phyloP scores from a whole-genome alignment of 2,113 vertebrate genomes.

The Mobula birostris region DNA sequence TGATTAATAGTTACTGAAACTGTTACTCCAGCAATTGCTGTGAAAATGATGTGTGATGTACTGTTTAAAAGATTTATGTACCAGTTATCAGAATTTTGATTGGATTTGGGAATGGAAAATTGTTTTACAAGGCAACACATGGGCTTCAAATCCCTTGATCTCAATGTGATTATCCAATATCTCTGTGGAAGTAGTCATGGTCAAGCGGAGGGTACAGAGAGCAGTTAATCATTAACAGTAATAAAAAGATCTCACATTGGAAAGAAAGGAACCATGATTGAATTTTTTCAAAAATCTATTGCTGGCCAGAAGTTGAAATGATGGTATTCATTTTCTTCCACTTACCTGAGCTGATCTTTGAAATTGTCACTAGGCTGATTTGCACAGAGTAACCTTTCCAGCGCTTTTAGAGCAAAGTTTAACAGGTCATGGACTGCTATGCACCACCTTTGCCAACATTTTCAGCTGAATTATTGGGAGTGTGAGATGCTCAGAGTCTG shows the following conservation, averaged over 20 bases:
- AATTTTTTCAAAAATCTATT: slow-evolving; percentile 27
- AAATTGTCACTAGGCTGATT: neutral
- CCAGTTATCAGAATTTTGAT: slow-evolving; percentile 36
- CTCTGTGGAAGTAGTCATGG: slow-evolving; percentile 17
- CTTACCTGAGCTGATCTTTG: neutral
- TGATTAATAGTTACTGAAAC: slow-evolving; percentile 27
- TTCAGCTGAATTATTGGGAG: neutral
- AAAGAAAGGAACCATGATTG: slow-evolving; percentile 25
- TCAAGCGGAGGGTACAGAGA: slow-evolving; percentile 21
- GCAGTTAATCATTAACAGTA: slow-evolving; percentile 19
- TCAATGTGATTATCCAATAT: slow-evolving; percentile 33
- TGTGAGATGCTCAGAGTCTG: neutral
- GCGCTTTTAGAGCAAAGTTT: neutral
- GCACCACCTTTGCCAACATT: neutral
- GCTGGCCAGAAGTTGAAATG: neutral
- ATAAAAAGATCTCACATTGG: slow-evolving; percentile 29
- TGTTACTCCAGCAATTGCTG: neutral
- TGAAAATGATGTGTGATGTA: slow-evolving; percentile 22
- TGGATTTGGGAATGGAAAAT: slow-evolving; percentile 37
- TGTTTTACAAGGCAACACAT: slow-evolving; percentile 27
- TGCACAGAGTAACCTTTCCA: neutral
- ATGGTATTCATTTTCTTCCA: neutral
- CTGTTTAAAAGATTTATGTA: slow-evolving; percentile 36
- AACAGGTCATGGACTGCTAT: neutral
- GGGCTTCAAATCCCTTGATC: slow-evolving; percentile 33